phyloP scores from a whole-genome alignment of 2,888 invertebrate species.

The Muschampia plurimacula region DNA sequence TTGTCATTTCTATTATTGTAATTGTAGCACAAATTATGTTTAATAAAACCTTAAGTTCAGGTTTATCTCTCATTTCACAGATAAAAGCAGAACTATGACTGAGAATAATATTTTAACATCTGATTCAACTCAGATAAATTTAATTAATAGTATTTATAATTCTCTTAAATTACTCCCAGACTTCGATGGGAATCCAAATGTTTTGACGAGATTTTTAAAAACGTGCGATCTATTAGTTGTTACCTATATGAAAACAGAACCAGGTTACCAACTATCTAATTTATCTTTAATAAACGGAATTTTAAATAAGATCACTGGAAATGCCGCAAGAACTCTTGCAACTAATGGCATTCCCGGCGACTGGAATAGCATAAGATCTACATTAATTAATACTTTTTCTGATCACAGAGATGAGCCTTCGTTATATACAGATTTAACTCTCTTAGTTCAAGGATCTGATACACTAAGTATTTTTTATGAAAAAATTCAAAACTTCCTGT shows the following conservation, averaged over 20 bases:
- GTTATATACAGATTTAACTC: neutral
- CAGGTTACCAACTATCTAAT: neutral
- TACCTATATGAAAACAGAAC: neutral
- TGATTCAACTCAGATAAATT: too few species aligned
- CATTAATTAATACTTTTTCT: neutral
- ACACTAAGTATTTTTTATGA: conserved; percentile 34
- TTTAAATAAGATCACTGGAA: neutral
- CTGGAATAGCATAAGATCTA: neutral
- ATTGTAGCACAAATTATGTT: too few species aligned
- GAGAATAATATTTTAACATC: too few species aligned
- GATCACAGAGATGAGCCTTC: neutral
- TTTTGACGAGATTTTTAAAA: neutral
- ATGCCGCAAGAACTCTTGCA: neutral
- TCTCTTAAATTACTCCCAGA: neutral
- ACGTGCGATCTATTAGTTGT: neutral
- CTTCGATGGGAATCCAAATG: neutral
- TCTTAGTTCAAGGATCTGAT: conserved; percentile 14
- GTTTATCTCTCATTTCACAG: too few species aligned
- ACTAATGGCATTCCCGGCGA: neutral
- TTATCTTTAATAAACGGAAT: neutral
- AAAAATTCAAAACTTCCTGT: conserved; percentile 37
- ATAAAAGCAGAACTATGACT: too few species aligned
- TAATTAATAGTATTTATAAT: too few species aligned
- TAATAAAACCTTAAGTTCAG: too few species aligned
- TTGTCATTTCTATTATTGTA: too few species aligned